phyloP scores from a whole-genome alignment of 2,888 invertebrate species.

The Drosophila hamatofila region DNA sequence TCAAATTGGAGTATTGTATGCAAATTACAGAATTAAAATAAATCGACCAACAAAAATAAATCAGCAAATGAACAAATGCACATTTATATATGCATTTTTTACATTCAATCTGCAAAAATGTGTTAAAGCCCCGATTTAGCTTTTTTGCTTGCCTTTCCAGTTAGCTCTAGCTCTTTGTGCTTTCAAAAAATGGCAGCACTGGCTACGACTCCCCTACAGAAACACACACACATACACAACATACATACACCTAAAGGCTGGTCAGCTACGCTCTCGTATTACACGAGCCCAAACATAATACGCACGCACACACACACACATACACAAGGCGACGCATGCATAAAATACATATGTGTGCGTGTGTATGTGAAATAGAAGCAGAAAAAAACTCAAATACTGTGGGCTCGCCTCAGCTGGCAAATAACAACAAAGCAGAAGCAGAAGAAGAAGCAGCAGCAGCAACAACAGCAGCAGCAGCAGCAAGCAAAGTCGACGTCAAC shows the following conservation, averaged over 20 bases:
- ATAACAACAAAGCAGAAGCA: slow-evolving; percentile 36
- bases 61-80: too few species aligned
- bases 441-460: slow-evolving; percentile 30
- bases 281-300: slow-evolving; percentile 42
- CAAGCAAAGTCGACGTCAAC: slow-evolving; percentile 23
- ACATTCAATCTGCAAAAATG: too few species aligned
- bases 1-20: too few species aligned
- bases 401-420: slow-evolving; percentile 50
- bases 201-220: not conserved
- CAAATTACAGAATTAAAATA: too few species aligned
- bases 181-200: too few species aligned
- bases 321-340: slow-evolving; percentile 10
- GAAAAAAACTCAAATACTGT: slow-evolving; percentile 44
- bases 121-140: too few species aligned
- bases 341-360: slow-evolving; percentile 16
- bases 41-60: too few species aligned
- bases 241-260: slow-evolving; percentile 11
- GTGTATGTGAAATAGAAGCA: slow-evolving; percentile 44
- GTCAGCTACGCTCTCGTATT: slow-evolving; percentile 35
- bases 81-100: too few species aligned
- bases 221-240: slow-evolving; percentile 1
- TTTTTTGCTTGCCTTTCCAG: too few species aligned
- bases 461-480: slow-evolving; percentile 19
- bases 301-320: slow-evolving; percentile 39
- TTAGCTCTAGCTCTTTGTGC: too few species aligned